These are phyloP conservation scores for Tragelaphus scriptus DNA, from an alignment of 2,113 vertebrate genomes.

Conservation along the genomic window DNA sequence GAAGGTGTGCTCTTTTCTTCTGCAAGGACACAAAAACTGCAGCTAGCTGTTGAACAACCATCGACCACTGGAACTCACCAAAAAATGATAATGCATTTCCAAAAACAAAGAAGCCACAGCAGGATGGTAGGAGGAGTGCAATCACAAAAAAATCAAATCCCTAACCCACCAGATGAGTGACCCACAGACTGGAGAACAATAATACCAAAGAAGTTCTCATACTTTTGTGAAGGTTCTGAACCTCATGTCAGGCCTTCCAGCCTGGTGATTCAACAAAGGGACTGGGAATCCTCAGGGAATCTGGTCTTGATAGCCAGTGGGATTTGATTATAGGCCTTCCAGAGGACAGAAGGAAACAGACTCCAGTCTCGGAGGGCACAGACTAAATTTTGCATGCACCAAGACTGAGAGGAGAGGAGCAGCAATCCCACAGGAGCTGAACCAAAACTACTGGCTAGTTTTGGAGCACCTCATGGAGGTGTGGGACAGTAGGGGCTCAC, in stretches of 20 bases:
- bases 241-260: not conserved
- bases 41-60: not conserved
- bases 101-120: not conserved
- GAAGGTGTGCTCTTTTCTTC: not conserved
- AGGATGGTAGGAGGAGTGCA: not conserved
- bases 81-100: not conserved
- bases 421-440: not conserved
- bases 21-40: not conserved
- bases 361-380: not conserved
- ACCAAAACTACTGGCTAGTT: not conserved
- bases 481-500: not conserved
- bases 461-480: not conserved
- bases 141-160: not conserved
- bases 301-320: not conserved
- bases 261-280: not conserved
- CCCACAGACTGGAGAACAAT: not conserved
- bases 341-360: not conserved
- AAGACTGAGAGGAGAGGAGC: not conserved
- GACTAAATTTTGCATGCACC: not conserved
- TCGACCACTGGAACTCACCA: not conserved
- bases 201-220: not conserved
- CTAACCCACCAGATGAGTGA: fast-evolving
- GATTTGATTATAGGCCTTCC: not conserved
- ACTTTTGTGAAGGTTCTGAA: not conserved
- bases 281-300: not conserved